Conservation (phyloP, 2,888 invertebrate genomes). For the Callyntrura sp. region DNA sequence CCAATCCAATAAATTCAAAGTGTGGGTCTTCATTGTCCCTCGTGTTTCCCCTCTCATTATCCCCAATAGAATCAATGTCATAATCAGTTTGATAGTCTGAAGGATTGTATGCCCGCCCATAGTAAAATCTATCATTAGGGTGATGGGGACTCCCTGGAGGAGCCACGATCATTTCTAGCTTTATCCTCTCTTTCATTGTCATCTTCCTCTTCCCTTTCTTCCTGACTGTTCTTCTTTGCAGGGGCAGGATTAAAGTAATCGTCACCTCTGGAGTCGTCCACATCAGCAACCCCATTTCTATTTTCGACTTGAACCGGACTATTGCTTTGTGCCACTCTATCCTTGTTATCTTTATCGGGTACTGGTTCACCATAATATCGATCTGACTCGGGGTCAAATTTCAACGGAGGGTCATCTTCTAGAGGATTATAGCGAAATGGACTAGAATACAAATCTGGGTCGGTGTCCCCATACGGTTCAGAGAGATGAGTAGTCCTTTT, state of each 20-base stretch:
- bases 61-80: constrained; percentile 25
- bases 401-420: constrained; percentile 72
- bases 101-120: constrained; percentile 62
- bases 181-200: background rate
- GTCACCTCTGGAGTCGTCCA: background rate
- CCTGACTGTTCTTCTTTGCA: background rate
- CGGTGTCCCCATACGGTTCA: constrained; percentile 47
- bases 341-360: constrained; percentile 71
- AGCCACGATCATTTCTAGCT: too few species aligned
- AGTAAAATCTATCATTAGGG: constrained; percentile 36
- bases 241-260: constrained; percentile 26
- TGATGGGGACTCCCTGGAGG: constrained; percentile 1
- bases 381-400: constrained; percentile 79
- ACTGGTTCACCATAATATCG: constrained; percentile 76
- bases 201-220: background rate
- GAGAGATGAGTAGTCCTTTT: background rate
- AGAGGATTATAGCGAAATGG: constrained; percentile 69
- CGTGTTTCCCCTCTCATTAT: constrained; percentile 7
- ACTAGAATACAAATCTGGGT: constrained; percentile 31
- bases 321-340: constrained; percentile 64
- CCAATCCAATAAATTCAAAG: constrained; percentile 74
- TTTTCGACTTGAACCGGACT: constrained; percentile 52
- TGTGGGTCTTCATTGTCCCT: constrained; percentile 37
- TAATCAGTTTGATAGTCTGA: constrained; percentile 50
- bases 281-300: constrained; percentile 39